Conservation (phyloP, 2,113 vertebrate species). For the Tyrannus savana region DNA sequence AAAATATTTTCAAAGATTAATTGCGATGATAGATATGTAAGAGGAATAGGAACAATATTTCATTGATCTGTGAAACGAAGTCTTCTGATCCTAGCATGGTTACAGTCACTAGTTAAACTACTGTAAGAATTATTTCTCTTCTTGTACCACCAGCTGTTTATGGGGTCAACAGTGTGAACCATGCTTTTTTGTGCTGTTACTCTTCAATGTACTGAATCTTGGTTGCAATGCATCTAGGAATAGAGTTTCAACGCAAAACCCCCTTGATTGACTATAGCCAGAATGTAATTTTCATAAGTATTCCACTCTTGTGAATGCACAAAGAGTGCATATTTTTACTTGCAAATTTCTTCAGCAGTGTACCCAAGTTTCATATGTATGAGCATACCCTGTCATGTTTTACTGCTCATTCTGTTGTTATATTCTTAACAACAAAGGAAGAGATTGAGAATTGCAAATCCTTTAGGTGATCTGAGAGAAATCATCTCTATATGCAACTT, state of each 20-base stretch:
- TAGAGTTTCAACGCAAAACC: constrained; percentile 11
- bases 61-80: neutral
- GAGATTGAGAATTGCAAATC: constrained; percentile 8
- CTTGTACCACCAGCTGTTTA: constrained; percentile 18
- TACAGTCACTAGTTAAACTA: neutral
- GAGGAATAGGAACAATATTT: neutral
- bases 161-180: neutral
- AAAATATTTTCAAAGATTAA: neutral
- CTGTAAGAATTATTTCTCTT: neutral
- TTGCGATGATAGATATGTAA: neutral
- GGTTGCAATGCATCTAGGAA: neutral
- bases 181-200: neutral
- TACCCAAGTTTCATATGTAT: constrained; percentile 35
- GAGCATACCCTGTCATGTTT: constrained; percentile 12
- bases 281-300: constrained; percentile 28
- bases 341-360: constrained; percentile 19
- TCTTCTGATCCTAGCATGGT: neutral
- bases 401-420: constrained; percentile 34
- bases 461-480: constrained; percentile 16
- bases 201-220: neutral
- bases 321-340: constrained; percentile 29
- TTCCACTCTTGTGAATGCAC: neutral
- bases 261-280: neutral
- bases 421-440: constrained; percentile 48
- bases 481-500: neutral